These are phyloP conservation scores for Baccha elongata DNA, from an alignment of 2,888 invertebrate genomes.

Conservation along the genomic window DNA sequence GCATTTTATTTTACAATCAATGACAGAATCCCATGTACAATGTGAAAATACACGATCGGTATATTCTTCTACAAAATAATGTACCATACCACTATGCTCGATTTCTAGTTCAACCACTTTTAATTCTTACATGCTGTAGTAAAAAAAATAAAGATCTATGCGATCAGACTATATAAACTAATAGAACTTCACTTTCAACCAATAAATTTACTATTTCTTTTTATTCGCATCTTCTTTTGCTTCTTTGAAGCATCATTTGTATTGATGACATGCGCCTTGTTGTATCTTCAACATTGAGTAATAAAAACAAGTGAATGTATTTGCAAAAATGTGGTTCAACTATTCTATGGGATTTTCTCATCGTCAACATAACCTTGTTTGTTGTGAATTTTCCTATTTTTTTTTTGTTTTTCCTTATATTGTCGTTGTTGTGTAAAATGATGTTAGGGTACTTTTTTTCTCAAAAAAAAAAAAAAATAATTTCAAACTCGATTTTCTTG, in stretches of 20 bases:
- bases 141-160: constrained; percentile 5
- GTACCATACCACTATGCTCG: neutral
- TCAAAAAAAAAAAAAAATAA: no score
- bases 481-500: constrained; percentile 52
- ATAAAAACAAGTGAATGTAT: constrained; percentile 67
- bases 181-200: constrained; percentile 49
- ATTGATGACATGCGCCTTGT: neutral
- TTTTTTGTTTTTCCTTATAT: constrained; percentile 17
- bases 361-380: constrained; percentile 47
- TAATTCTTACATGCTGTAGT: neutral
- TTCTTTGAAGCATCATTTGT: neutral
- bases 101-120: constrained; percentile 6
- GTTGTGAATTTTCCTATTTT: constrained; percentile 37
- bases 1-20: no score
- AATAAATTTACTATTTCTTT: constrained; percentile 34
- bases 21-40: no score
- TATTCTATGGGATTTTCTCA: constrained; percentile 46
- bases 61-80: constrained; percentile 1
- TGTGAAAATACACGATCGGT: neutral
- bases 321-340: constrained; percentile 64
- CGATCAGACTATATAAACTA: neutral
- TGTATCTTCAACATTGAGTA: constrained; percentile 41
- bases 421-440: constrained; percentile 4
- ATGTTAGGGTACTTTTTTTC: constrained; percentile 10
- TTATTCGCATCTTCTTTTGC: neutral